Conservation (phyloP, 2,113 vertebrate genomes). For the Tyto alba region DNA sequence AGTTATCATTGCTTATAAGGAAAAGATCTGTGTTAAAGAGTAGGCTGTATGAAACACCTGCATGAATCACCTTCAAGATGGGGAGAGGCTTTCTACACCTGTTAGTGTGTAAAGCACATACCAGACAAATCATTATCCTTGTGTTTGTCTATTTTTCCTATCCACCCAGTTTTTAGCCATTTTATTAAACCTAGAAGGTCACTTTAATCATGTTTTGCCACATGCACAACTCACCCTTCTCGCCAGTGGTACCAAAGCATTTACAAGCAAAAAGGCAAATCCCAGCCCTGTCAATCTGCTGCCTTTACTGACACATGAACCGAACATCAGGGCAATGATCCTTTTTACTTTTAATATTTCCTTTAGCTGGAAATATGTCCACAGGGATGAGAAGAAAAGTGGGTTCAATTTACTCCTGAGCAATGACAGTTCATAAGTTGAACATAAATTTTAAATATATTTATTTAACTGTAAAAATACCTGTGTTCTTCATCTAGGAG, state of each 20-base stretch:
- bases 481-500: background rate
- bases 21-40: background rate
- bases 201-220: background rate
- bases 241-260: rapidly evolving
- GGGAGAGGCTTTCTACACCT: background rate
- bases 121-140: background rate
- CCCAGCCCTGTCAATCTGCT: too few species aligned
- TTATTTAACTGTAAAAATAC: background rate
- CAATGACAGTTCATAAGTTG: background rate
- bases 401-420: background rate
- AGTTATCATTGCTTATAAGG: background rate
- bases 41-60: background rate
- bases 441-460: background rate
- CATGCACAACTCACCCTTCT: background rate
- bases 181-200: background rate
- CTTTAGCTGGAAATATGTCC: rapidly evolving
- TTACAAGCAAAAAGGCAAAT: background rate
- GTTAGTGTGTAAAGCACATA: background rate
- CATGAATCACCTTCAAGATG: background rate
- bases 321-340: background rate
- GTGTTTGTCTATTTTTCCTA: background rate
- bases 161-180: background rate
- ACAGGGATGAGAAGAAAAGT: background rate
- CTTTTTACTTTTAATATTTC: background rate
- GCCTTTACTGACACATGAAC: background rate